Base-by-base conservation (phyloP, 2,888 invertebrate genomes). In the Andrena minutula region DNA sequence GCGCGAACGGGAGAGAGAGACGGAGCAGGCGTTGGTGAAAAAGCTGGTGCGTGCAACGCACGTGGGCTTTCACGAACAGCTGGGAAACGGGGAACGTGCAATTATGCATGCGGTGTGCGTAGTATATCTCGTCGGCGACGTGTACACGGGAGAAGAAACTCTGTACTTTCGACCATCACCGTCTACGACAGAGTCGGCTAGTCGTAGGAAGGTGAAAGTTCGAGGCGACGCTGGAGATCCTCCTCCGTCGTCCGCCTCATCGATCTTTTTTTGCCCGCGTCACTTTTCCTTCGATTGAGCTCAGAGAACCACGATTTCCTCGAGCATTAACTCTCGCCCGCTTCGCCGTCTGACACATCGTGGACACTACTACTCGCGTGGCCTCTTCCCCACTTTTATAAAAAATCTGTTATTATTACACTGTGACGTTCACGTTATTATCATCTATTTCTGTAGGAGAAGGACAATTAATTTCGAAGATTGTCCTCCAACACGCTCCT, bases 181-280 rank as follows among this genome's bases (percentile, higher is more conserved):
- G 26, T 32, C 53, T 49, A 32, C 7, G 72, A 79, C 82, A 82
- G 76, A 87, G 76, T 60, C 71, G 6, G 65, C 76, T 82, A 77
- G 84, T 64, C 72, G 71, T 63, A 87, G 86, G 87, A 89, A 90
- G 90, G 91, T 90, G 91, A 92, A 92, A 92, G 91, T 91, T 89
- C 89, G 79, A 56, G 56, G 51, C 64, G 16, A 66, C 51, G 30
- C 26, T 47, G 60, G 35, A 66, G 69, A 83, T 82, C 60, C 53
- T 83, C 49, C 35, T 49, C 28, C n/a, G 41, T 71, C 74, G 8
- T n/a, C 28, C 8, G n/a, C 35, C 23, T 41, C 51, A 10, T 41
- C 28, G 41, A 16, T 66, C 58, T 58, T 63, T 49, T 75, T 63
- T 26, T 10, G n/a, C 10, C 28, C 53, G 5, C 10, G 26, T 53